Conservation (phyloP, 2,113 vertebrate genomes). For the Morone saxatilis region DNA sequence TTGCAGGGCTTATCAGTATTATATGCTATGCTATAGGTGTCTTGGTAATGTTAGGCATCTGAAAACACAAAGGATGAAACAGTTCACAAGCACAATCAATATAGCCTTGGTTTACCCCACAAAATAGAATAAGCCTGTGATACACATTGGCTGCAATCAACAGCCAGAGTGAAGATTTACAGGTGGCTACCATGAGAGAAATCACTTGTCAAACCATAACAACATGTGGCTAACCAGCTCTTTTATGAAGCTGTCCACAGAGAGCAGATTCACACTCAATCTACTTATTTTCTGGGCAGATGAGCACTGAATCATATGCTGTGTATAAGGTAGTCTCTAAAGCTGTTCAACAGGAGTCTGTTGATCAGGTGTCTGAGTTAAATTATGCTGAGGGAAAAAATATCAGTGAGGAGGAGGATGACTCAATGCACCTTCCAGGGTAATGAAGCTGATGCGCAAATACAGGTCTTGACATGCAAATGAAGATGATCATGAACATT, state of each 20-base stretch:
- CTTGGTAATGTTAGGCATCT: slow-evolving; percentile 7
- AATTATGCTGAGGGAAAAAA: slow-evolving; percentile 60
- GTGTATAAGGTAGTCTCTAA: slow-evolving; percentile 30
- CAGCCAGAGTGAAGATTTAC: slow-evolving; percentile 28
- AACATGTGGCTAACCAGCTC: slow-evolving; percentile 37
- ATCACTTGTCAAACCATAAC: slow-evolving; percentile 29
- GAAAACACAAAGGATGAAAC: slow-evolving; percentile 33
- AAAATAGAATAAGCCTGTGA: slow-evolving; percentile 9
- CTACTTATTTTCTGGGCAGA: slow-evolving; percentile 31
- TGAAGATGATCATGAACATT: slow-evolving; percentile 52
- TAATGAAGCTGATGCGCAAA: slow-evolving; percentile 57
- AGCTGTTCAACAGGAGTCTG: slow-evolving; percentile 44
- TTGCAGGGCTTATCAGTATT: neutral
- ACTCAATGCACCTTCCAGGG: slow-evolving; percentile 66
- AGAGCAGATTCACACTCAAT: slow-evolving; percentile 28
- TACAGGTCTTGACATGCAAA: slow-evolving; percentile 62
- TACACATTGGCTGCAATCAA: slow-evolving; percentile 24
- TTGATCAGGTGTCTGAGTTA: slow-evolving; percentile 65
- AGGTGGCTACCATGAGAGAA: slow-evolving; percentile 26
- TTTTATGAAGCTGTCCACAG: slow-evolving; percentile 34
- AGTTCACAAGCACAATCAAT: slow-evolving; percentile 23
- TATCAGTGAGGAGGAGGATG: slow-evolving; percentile 70
- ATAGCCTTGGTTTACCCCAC: neutral
- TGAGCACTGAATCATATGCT: slow-evolving; percentile 58
- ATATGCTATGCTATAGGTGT: neutral